Evolutionary conservation across 1,140 invertebrate species (phyloP).

Genomic region (Diuraphis noxia): DNA sequence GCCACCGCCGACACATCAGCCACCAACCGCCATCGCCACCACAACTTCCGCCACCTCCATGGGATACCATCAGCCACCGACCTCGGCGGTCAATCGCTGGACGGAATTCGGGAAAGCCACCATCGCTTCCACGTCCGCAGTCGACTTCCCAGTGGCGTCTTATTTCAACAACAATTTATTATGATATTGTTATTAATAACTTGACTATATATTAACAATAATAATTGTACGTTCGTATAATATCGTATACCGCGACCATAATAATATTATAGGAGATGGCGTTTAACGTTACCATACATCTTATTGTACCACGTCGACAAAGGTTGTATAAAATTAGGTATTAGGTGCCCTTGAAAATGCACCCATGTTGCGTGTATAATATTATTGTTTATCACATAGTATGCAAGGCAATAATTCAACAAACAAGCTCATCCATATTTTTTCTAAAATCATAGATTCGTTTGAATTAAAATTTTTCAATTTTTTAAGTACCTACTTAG

Average conservation of each 20-base stretch:
- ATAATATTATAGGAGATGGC: too few relatives aligned
- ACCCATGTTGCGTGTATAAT: slow-evolving; percentile 56
- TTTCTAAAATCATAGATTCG: too few relatives aligned
- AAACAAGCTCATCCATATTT: too few relatives aligned
- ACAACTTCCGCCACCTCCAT: neutral
- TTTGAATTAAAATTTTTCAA: too few relatives aligned
- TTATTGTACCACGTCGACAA: neutral
- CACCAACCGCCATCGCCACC: neutral
- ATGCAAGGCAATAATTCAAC: too few relatives aligned
- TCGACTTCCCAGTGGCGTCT: neutral
- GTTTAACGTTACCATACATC: neutral
- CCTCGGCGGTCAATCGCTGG: neutral
- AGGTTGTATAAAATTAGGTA: neutral
- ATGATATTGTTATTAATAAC: neutral
- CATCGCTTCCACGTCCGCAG: neutral
- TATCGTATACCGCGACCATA: too few relatives aligned
- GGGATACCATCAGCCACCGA: slow-evolving; percentile 2
- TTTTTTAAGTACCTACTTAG: too few relatives aligned
- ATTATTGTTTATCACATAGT: neutral
- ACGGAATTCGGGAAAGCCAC: slow-evolving; percentile 13
- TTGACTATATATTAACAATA: neutral
- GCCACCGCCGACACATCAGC: neutral
- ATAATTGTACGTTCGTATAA: neutral
- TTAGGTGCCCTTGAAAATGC: neutral
- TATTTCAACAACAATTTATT: slow-evolving; percentile 41